These are phyloP conservation scores for Geotrypetes seraphini DNA, from an alignment of 2,797 vertebrate genomes.

Conservation along the genomic window DNA sequence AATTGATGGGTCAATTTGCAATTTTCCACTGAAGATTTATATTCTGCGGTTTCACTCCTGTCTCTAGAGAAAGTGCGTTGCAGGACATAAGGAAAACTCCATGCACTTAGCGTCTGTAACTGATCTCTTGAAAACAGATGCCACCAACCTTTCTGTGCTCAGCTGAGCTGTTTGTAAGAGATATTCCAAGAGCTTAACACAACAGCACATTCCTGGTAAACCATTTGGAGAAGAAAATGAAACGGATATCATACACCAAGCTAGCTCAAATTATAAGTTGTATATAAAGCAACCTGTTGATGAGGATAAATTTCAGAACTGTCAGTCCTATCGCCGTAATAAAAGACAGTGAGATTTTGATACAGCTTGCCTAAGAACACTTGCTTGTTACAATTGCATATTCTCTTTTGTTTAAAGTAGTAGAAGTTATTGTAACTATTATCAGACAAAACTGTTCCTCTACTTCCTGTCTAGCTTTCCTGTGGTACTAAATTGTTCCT, in stretches of 20 bases:
- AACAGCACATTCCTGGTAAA: constrained; percentile 36
- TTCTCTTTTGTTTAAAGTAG: too few relatives aligned
- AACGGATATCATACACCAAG: constrained; percentile 4
- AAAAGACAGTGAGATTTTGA: constrained; percentile 23
- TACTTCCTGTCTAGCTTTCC: too few relatives aligned
- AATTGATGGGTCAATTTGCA: too few relatives aligned
- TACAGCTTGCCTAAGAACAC: constrained; percentile 2
- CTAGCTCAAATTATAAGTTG: constrained; percentile 30
- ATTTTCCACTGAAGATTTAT: too few relatives aligned
- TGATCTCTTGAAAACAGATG: constrained; percentile 33
- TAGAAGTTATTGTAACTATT: too few relatives aligned
- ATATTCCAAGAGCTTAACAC: constrained; percentile 16
- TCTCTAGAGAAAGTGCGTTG: constrained; percentile 25
- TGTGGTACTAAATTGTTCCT: too few relatives aligned
- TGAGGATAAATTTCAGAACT: constrained; percentile 30
- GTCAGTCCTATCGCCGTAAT: constrained; percentile 18
- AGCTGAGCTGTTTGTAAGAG: constrained; percentile 17
- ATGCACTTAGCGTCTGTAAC: constrained; percentile 22
- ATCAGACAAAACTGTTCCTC: too few relatives aligned
- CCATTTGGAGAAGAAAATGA: constrained; percentile 24
- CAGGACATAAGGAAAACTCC: constrained; percentile 22
- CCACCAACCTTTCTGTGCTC: constrained; percentile 14
- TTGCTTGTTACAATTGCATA: too few relatives aligned
- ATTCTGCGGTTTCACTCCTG: constrained; percentile 1
- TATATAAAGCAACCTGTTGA: constrained; percentile 39